Conservation (phyloP, 2,797 vertebrate genomes). For the Intellagama lesueurii region DNA sequence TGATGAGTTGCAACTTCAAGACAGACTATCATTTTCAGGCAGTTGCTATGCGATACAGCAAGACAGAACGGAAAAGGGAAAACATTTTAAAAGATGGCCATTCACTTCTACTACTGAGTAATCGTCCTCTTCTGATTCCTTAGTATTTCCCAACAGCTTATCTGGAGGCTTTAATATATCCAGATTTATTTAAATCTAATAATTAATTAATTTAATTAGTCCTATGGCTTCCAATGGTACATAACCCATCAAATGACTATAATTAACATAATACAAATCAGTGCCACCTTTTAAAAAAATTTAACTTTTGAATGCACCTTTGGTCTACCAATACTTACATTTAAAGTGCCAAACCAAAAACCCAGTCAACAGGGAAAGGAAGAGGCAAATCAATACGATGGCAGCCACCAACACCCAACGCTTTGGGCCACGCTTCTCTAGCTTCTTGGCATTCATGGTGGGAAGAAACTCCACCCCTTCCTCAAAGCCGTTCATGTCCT, state of each 20-base stretch:
- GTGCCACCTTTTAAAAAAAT: background rate
- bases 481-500: constrained; percentile 78
- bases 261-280: background rate
- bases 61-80: too few species aligned
- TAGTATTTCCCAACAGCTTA: too few species aligned
- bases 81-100: too few species aligned
- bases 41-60: too few species aligned
- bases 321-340: constrained; percentile 80
- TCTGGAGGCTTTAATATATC: too few species aligned
- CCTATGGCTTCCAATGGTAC: too few species aligned
- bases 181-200: background rate
- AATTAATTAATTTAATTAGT: background rate
- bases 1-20: background rate
- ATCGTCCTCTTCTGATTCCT: too few species aligned
- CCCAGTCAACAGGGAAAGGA: constrained; percentile 82
- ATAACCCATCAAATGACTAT: background rate
- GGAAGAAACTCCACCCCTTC: constrained; percentile 90
- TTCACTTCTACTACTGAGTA: too few species aligned
- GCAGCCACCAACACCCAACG: constrained; percentile 74
- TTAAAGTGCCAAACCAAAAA: constrained; percentile 94
- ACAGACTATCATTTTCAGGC: background rate
- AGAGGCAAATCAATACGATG: constrained; percentile 68
- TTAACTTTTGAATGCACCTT: background rate
- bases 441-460: constrained; percentile 84
- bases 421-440: constrained; percentile 87